Conservation (phyloP, 2,888 invertebrate genomes). For the Pimpla rufipes region DNA sequence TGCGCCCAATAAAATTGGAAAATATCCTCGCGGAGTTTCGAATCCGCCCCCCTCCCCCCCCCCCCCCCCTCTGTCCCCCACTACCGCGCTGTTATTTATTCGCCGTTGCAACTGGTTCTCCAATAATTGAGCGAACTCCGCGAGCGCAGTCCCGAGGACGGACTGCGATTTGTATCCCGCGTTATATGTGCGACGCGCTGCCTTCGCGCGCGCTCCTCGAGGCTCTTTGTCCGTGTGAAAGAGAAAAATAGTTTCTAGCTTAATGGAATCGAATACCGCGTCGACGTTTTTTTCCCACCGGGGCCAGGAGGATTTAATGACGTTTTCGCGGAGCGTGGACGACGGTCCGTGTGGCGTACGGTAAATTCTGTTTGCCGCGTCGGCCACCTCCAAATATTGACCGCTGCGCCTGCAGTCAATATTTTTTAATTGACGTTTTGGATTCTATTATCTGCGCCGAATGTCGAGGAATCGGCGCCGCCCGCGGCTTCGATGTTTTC, state of each 20-base stretch:
- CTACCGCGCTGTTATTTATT: conserved; percentile 60
- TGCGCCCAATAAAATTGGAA: conserved; percentile 70
- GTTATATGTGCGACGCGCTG: background rate
- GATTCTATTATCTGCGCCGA: too few species aligned
- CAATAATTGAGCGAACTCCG: conserved; percentile 65
- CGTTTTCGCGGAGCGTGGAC: conserved; percentile 1
- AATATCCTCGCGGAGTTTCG: conserved; percentile 62
- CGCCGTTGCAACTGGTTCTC: conserved; percentile 64
- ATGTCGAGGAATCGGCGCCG: too few species aligned
- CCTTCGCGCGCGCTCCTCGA: conserved; percentile 36
- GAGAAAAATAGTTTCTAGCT: background rate
- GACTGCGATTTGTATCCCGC: conserved; percentile 60
- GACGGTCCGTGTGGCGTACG: too few species aligned
- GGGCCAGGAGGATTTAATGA: background rate
- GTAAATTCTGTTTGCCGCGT: background rate
- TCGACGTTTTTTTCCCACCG: background rate
- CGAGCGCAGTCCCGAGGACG: conserved; percentile 11
- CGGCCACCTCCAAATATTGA: conserved; percentile 12
- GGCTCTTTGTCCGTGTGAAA: background rate
- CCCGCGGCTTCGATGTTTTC: too few species aligned
- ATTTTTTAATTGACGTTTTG: too few species aligned
- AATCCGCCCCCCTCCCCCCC: too few species aligned
- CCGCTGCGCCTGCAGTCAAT: background rate
- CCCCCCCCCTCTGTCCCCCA: conserved; percentile 29
- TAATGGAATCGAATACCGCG: conserved; percentile 10